phyloP scores from a whole-genome alignment of 2,113 vertebrate species.

The Cairina moschata region DNA sequence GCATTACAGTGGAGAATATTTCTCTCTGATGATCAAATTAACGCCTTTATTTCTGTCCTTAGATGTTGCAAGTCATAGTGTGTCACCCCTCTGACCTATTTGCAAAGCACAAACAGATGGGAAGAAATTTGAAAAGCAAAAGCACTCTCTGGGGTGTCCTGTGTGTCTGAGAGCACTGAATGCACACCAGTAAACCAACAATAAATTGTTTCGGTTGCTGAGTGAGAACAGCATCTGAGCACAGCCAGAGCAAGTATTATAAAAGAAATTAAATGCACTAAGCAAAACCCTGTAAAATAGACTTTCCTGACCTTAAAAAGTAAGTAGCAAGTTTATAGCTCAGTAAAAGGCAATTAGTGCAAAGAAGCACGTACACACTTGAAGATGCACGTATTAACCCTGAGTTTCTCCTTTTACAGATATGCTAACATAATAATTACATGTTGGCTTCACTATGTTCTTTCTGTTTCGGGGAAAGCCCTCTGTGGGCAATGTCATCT shows the following conservation, averaged over 20 bases:
- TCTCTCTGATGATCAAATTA: not conserved
- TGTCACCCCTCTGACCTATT: constrained; percentile 21
- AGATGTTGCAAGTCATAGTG: not conserved
- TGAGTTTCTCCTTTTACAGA: not conserved
- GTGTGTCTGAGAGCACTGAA: not conserved
- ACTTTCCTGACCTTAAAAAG: constrained; percentile 34
- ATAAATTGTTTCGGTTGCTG: not conserved
- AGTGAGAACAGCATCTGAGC: not conserved
- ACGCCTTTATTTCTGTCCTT: not conserved
- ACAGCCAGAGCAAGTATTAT: not conserved
- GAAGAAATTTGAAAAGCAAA: constrained; percentile 4
- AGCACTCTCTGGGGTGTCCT: constrained; percentile 11
- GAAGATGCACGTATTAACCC: not conserved
- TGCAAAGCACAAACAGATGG: constrained; percentile 39
- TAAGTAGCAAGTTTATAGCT: not conserved
- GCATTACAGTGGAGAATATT: not conserved
- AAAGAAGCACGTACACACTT: not conserved
- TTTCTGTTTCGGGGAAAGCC: not conserved
- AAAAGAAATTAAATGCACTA: not conserved
- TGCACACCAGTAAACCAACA: not conserved
- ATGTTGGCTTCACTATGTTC: not conserved
- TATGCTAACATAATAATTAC: not conserved
- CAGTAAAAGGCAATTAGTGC: not conserved
- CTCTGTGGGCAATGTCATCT: not conserved
- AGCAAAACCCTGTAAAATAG: constrained; percentile 35